phyloP scores from a whole-genome alignment of 2,797 vertebrate genomes.

The Uromys caudimaculatus region DNA sequence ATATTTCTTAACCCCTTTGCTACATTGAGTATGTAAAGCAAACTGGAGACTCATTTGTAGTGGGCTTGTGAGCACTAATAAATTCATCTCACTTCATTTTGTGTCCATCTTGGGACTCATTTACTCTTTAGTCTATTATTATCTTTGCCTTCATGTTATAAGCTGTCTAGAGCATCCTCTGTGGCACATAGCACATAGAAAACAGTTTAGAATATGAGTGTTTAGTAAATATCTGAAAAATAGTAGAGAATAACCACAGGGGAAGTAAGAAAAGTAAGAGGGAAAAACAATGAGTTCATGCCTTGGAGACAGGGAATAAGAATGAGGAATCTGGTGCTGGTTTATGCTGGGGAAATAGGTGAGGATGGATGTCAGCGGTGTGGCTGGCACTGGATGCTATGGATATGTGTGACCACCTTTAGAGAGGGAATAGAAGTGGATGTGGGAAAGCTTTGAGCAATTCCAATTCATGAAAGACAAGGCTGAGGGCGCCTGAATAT shows the following conservation, averaged over 20 bases:
- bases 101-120: neutral
- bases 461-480: neutral
- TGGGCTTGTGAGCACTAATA: neutral
- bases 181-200: neutral
- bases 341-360: neutral
- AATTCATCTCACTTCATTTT: slow-evolving; percentile 40
- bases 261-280: too few relatives aligned
- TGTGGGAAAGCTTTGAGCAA: neutral
- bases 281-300: too few relatives aligned
- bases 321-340: neutral
- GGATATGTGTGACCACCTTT: neutral
- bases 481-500: too few relatives aligned
- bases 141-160: neutral
- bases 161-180: slow-evolving; percentile 29
- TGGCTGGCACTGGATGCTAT: neutral
- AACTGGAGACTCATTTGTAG: slow-evolving; percentile 11
- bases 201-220: neutral
- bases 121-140: slow-evolving; percentile 38
- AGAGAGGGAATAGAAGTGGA: neutral
- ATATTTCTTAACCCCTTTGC: neutral
- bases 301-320: too few relatives aligned
- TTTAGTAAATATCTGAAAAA: neutral
- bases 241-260: too few relatives aligned
- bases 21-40: neutral
- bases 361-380: neutral